phyloP scores from a whole-genome alignment of 2,113 vertebrate species.

The Harpagus bidentatus region DNA sequence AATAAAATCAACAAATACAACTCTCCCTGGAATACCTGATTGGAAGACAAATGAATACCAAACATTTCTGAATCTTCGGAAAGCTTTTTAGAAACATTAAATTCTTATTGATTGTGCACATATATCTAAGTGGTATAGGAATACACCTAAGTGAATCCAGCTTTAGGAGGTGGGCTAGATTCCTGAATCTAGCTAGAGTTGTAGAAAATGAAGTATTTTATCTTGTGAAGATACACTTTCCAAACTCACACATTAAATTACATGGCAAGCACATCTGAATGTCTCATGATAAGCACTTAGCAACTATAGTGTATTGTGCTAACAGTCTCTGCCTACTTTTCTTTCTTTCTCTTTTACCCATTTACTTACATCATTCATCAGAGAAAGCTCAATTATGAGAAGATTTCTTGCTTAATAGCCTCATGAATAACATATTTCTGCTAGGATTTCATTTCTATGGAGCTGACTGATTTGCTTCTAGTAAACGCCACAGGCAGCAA shows the following conservation, averaged over 20 bases:
- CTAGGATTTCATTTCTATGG: neutral
- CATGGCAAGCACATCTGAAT: neutral
- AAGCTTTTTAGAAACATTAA: neutral
- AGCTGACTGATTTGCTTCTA: neutral
- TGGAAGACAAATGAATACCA: neutral
- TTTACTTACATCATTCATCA: neutral
- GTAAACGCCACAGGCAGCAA: neutral
- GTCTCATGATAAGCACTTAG: neutral
- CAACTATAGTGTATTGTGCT: neutral
- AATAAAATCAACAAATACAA: neutral
- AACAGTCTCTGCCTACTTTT: neutral
- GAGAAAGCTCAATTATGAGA: neutral
- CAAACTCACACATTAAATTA: neutral
- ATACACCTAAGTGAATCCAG: neutral
- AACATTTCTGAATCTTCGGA: neutral
- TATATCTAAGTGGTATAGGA: neutral
- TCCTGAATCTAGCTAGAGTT: neutral
- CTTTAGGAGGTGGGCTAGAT: neutral
- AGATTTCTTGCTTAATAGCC: neutral
- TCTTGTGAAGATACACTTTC: neutral
- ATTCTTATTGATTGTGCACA: neutral
- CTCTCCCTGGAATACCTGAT: neutral
- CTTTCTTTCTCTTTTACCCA: neutral
- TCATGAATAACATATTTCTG: neutral
- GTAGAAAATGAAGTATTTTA: neutral